A percentile compares a stretch with the other conserved stretches of the same genome.
Conservation (phyloP, 2,888 invertebrate species). For the Trichogramma dendrolimi region DNA sequence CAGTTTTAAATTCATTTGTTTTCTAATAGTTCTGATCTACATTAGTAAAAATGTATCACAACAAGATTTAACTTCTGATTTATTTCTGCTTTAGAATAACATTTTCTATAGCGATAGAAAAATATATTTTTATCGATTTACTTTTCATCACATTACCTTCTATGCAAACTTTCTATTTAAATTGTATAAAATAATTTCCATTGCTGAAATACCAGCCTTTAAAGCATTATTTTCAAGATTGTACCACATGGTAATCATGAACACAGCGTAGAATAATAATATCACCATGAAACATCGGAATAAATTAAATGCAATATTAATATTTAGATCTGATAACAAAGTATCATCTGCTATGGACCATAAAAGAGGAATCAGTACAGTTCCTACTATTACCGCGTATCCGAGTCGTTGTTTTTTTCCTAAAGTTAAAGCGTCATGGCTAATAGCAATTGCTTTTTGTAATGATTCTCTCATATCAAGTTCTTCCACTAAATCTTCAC, state of each 20-base stretch:
- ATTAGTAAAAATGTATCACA: too few species aligned
- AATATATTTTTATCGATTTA: neutral
- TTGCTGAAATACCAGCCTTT: constrained; percentile 67
- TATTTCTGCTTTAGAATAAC: too few species aligned
- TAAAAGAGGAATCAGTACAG: constrained; percentile 53
- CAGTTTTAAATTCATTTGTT: too few species aligned
- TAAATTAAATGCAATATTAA: constrained; percentile 56
- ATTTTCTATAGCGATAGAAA: neutral
- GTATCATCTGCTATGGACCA: constrained; percentile 45
- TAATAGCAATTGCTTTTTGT: constrained; percentile 60
- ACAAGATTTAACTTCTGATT: too few species aligned
- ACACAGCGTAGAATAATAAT: constrained; percentile 64
- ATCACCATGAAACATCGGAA: constrained; percentile 63
- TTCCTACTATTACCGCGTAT: constrained; percentile 56
- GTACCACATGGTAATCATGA: constrained; percentile 82
- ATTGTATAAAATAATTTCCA: constrained; percentile 57
- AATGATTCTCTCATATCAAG: constrained; percentile 47
- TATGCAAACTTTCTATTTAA: constrained; percentile 32
- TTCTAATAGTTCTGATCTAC: too few species aligned
- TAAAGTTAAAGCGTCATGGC: constrained; percentile 56
- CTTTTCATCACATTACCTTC: constrained; percentile 27
- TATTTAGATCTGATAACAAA: constrained; percentile 34
- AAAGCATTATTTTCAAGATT: constrained; percentile 75
- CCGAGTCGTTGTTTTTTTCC: constrained; percentile 56
- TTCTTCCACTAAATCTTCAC: neutral